A percentile compares a stretch with the other conserved stretches of the same genome.
Conservation (phyloP, 2,888 invertebrate species). For the Polyommatus icarus region DNA sequence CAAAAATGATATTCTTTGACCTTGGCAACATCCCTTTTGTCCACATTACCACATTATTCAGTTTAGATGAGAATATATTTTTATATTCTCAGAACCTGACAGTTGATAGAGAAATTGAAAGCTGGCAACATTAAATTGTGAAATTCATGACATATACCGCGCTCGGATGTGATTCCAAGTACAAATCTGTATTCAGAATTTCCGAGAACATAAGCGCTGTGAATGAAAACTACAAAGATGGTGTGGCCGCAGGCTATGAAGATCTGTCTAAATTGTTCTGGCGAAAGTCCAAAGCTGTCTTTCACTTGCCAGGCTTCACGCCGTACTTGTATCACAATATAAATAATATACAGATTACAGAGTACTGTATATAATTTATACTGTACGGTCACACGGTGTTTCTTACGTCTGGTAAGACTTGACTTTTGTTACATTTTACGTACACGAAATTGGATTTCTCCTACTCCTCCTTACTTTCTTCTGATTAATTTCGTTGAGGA, state of each 20-base stretch:
- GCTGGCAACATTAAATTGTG: neutral
- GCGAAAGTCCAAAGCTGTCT: constrained; percentile 37
- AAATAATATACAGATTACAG: neutral
- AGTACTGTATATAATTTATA: neutral
- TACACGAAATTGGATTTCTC: too few species aligned
- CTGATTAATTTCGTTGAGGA: too few species aligned
- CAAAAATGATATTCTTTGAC: too few species aligned
- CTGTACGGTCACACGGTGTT: neutral
- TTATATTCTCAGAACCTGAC: neutral
- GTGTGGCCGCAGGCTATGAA: constrained; percentile 33
- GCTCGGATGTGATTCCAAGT: constrained; percentile 40
- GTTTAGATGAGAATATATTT: neutral
- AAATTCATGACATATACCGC: neutral
- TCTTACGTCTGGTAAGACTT: too few species aligned
- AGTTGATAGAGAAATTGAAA: neutral
- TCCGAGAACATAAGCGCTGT: constrained; percentile 27
- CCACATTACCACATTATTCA: neutral
- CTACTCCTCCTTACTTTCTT: too few species aligned
- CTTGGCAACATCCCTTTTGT: too few species aligned
- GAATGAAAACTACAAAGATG: constrained; percentile 33
- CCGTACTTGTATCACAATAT: neutral
- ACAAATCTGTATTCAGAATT: constrained; percentile 43
- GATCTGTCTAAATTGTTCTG: constrained; percentile 38
- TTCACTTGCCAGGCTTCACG: constrained; percentile 22
- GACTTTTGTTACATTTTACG: too few species aligned